Evolutionary conservation across 2,888 invertebrate species (phyloP).

Genomic region (Sepioteuthis lessoniana): DNA sequence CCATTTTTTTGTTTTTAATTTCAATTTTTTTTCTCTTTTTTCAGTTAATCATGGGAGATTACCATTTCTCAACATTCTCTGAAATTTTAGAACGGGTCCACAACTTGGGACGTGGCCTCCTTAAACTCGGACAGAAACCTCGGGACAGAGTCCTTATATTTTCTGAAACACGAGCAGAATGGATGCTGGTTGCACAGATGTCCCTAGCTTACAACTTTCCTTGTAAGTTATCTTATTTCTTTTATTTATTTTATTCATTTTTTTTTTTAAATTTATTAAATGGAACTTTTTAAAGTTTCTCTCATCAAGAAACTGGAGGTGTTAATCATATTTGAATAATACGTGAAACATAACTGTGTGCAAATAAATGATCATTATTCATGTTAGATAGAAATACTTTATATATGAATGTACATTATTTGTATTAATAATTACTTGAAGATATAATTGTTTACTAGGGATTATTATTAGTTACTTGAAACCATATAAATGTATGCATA

Average conservation of each 20-base stretch:
- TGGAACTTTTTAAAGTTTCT: background rate
- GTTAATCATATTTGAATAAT: no score
- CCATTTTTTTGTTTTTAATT: background rate
- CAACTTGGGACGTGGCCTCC: constrained; percentile 88
- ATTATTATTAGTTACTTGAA: no score
- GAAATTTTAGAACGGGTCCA: constrained; percentile 86
- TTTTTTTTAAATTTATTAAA: background rate
- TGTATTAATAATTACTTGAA: no score
- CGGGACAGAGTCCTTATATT: constrained; percentile 87
- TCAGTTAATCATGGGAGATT: constrained; percentile 92
- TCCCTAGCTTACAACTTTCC: constrained; percentile 95
- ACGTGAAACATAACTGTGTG: no score
- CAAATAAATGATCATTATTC: no score
- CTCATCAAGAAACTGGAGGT: background rate
- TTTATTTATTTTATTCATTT: no score
- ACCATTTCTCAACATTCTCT: constrained; percentile 89
- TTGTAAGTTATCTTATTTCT: constrained; percentile 76
- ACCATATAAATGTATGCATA: no score
- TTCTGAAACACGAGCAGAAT: constrained; percentile 97
- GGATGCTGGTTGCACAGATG: constrained; percentile 97
- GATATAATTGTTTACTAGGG: no score
- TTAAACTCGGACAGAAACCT: constrained; percentile 84
- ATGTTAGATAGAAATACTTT: no score
- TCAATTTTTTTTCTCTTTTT: constrained; percentile 40
- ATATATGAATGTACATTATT: no score